Evolutionary conservation across 2,113 vertebrate species (phyloP), one percentile per base, ranked within the genome.

Genomic region (Myrmecobius fasciatus): DNA sequence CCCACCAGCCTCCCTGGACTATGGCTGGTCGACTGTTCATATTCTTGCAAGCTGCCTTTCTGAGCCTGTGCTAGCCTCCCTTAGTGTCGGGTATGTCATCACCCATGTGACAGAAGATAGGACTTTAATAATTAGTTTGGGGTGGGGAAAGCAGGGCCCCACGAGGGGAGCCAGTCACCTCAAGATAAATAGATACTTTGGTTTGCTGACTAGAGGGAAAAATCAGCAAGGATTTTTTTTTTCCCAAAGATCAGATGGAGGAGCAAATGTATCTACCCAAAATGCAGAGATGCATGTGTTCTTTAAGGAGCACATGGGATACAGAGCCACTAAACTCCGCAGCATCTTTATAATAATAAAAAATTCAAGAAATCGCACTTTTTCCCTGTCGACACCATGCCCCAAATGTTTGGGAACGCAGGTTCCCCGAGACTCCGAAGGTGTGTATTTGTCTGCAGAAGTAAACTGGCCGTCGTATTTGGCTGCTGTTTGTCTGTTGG

Each of bases 1-100:
- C 49, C 49, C 49, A 51, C 52, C 95, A 56, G 95, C 89, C 94
- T 97, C 53, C 96, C 46, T 53, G 97, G 97, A 98, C 97, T 98
- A 96, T 98, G 98, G 98, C 98, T 98, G 97, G 98, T 97, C 53
- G 11, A 75, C 97, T 97, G 96, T 96, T 97, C 97, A 92, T 98
- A 97, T 95, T 97, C 97, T 97, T 96, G 48, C 67, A 26, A 97
- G 97, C 98, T 97, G 98, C 96, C 95, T 97, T 91, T 2, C n/a
- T 97, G 92, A 97, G 97, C 96, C 96, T 98, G 94, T 96, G 92
- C 95, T 95, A 95, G 96, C 96, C 98, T 97, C 96, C 98, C 98
- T 97, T 94, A 95, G 96, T 97, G 97, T 96, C 53, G 83, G 97
- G 95, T 98, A 97, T 98, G 97, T 97, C 97, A 83, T 97, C 97